Evolutionary conservation across 2,888 invertebrate species (phyloP).

Genomic region (Mimachlamys varia): DNA sequence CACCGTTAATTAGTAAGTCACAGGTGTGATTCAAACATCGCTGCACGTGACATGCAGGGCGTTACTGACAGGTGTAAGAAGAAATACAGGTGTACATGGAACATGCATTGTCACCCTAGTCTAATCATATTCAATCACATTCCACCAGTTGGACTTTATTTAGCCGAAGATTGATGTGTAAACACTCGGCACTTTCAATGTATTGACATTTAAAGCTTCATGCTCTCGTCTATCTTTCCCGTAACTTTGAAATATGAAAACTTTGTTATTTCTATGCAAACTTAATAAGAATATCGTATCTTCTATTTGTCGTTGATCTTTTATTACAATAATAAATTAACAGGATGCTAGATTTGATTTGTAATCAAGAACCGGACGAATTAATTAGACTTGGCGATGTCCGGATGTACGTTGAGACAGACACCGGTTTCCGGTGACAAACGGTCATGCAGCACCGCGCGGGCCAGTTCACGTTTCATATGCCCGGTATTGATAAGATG

Average conservation of each 20-base stretch:
- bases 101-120: not conserved
- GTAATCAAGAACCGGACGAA: too few species aligned
- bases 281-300: not conserved
- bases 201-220: not conserved
- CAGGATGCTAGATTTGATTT: too few species aligned
- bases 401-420: too few species aligned
- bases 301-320: not conserved
- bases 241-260: not conserved
- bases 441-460: too few species aligned
- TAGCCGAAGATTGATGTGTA: not conserved
- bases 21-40: not conserved
- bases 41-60: not conserved
- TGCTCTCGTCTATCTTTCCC: not conserved
- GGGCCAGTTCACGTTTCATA: too few species aligned
- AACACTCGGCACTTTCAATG: not conserved
- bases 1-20: not conserved
- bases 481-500: too few species aligned
- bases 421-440: too few species aligned
- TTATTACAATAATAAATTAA: too few species aligned
- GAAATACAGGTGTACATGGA: not conserved
- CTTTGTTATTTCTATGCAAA: too few species aligned
- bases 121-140: slow-evolving; percentile 10
- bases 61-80: not conserved
- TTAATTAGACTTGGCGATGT: too few species aligned
- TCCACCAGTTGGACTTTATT: not conserved